Conservation (phyloP, 2,113 vertebrate genomes). For the Murina feae region DNA sequence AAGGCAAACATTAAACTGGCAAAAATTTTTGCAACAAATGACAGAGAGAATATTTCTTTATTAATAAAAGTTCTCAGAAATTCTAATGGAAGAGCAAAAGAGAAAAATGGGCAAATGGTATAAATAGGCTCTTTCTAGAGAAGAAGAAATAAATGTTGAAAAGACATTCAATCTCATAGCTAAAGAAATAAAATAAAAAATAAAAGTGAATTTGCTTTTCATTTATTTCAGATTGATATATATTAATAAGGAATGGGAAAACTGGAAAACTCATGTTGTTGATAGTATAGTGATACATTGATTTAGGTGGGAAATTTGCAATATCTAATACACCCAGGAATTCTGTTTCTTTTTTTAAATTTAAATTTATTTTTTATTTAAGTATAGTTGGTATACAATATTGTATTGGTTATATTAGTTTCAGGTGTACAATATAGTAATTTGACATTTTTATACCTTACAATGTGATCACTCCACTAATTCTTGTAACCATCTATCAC, state of each 20-base stretch:
- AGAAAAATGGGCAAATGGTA: neutral
- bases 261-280: neutral
- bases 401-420: neutral
- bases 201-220: conserved; percentile 2
- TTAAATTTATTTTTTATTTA: neutral
- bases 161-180: neutral
- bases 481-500: neutral
- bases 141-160: neutral
- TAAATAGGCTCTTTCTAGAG: neutral
- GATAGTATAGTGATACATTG: neutral
- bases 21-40: neutral
- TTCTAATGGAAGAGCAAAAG: neutral
- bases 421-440: neutral
- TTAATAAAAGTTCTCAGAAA: conserved; percentile 2
- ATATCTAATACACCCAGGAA: neutral
- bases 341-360: neutral
- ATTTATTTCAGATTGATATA: neutral
- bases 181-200: neutral
- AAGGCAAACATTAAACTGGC: neutral
- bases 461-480: neutral
- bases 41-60: neutral
- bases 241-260: neutral
- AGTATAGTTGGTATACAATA: neutral
- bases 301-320: neutral
- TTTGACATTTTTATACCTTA: neutral